phyloP scores from a whole-genome alignment of 2,113 vertebrate genomes.

The Corydoras maculifer region DNA sequence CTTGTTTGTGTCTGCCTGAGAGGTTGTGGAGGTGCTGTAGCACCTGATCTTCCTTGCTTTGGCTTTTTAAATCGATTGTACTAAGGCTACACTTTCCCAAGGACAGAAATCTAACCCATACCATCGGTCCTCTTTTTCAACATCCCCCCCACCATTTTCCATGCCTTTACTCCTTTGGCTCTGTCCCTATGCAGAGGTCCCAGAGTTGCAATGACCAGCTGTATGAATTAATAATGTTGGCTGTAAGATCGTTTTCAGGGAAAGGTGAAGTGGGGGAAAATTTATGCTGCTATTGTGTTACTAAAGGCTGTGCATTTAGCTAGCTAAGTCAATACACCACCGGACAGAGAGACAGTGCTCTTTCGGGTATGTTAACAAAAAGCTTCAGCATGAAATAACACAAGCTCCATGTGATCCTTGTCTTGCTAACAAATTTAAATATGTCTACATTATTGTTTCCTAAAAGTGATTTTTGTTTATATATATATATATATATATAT shows the following conservation, averaged over 20 bases:
- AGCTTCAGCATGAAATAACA: slow-evolving; percentile 47
- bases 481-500: no score
- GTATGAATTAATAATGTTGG: slow-evolving; percentile 74
- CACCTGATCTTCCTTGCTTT: slow-evolving; percentile 64
- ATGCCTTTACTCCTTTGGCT: background rate
- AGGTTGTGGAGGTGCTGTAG: slow-evolving; percentile 49
- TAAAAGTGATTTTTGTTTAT: no score
- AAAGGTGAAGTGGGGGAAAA: slow-evolving; percentile 49
- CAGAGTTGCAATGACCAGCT: slow-evolving; percentile 73
- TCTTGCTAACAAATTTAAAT: slow-evolving; percentile 52
- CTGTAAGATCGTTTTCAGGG: slow-evolving; percentile 69
- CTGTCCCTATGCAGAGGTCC: slow-evolving; percentile 47
- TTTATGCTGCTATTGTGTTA: slow-evolving; percentile 70
- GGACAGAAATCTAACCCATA: slow-evolving; percentile 40
- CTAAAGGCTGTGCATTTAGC: slow-evolving; percentile 48
- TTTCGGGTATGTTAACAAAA: slow-evolving; percentile 56
- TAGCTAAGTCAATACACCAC: slow-evolving; percentile 41
- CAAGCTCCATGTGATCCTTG: slow-evolving; percentile 44
- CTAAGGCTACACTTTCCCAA: slow-evolving; percentile 46
- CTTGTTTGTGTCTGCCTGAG: slow-evolving; percentile 62
- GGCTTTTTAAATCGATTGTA: slow-evolving; percentile 64
- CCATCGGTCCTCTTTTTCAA: slow-evolving; percentile 17
- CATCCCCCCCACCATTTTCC: slow-evolving; percentile 6
- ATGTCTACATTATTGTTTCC: no score
- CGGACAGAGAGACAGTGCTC: slow-evolving; percentile 47